phyloP scores from a whole-genome alignment of 2,113 vertebrate genomes.

The Saccopteryx leptura region DNA sequence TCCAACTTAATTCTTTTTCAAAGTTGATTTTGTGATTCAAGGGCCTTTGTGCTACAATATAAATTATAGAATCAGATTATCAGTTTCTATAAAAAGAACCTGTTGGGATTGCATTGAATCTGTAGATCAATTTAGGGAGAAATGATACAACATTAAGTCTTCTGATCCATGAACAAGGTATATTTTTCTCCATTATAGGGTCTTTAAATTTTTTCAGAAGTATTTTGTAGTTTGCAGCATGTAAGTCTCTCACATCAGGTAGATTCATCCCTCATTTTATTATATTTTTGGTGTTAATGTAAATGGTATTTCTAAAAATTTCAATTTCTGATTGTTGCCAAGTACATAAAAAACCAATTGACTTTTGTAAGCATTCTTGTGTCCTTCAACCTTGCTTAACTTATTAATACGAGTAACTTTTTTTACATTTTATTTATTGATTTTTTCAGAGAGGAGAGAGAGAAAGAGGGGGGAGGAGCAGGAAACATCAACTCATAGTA shows the following conservation, averaged over 20 bases:
- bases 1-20: background rate
- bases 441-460: too few relatives aligned
- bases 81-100: background rate
- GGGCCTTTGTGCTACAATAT: background rate
- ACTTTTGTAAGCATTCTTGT: background rate
- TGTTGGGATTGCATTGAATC: background rate
- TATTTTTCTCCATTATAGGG: background rate
- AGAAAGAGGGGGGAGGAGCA: too few relatives aligned
- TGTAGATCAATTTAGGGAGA: background rate
- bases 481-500: too few relatives aligned
- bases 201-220: background rate
- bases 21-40: background rate
- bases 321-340: background rate
- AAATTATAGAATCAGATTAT: background rate
- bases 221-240: constrained; percentile 32
- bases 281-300: constrained; percentile 13
- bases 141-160: background rate
- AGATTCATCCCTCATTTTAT: background rate
- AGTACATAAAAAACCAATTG: background rate
- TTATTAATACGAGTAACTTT: background rate
- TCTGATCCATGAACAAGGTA: background rate
- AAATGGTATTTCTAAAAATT: background rate
- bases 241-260: background rate
- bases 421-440: background rate
- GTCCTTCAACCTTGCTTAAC: background rate